Evolutionary conservation across 2,113 vertebrate genomes (phyloP), one percentile per base, ranked within the genome.

Genomic region (Trogon surrucura): DNA sequence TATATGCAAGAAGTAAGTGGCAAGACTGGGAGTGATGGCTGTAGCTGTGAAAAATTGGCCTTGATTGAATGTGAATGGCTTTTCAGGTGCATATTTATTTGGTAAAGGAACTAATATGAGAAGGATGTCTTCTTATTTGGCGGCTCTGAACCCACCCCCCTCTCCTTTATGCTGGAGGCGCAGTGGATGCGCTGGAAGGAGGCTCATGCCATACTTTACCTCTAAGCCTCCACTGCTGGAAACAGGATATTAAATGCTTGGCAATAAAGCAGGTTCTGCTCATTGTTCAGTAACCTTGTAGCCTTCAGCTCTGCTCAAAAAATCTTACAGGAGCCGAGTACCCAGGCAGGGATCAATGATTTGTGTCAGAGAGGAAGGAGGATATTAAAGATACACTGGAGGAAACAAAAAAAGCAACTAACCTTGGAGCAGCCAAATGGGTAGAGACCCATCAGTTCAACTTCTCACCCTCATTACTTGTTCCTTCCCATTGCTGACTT

Each of bases 221-320:
- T 80, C 65, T 86, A 93, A 91, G 73, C 80, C 85, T 91, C 53
- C 44, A 26, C 85, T 80, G 60, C n/a, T 95, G 61, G 69, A 93
- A 94, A 87, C 65, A 95, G 88, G 91, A 94, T 94, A 97, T 96
- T 96, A 97, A 96, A 90, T 87, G 85, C 80, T 82, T 64, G 72
- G 70, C 95, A 96, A 94, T 97, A 97, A 97, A 95, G 93, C 69
- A 87, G 91, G 27, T 95, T 95, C 83, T 93, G 70, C 88, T 94
- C 87, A 85, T 89, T 95, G 89, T 96, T 96, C 61, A 65, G 96
- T 94, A 95, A 94, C 90, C 90, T 93, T 91, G 90, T 95, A 97
- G 91, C 95, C 96, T 81, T 96, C 93, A 97, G 92, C 95, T 86
- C 87, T 89, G 66, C 81, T 80, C 61, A 61, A 69, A 69, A 95